phyloP scores from a whole-genome alignment of 2,113 vertebrate species.

The Trogon melanurus region DNA sequence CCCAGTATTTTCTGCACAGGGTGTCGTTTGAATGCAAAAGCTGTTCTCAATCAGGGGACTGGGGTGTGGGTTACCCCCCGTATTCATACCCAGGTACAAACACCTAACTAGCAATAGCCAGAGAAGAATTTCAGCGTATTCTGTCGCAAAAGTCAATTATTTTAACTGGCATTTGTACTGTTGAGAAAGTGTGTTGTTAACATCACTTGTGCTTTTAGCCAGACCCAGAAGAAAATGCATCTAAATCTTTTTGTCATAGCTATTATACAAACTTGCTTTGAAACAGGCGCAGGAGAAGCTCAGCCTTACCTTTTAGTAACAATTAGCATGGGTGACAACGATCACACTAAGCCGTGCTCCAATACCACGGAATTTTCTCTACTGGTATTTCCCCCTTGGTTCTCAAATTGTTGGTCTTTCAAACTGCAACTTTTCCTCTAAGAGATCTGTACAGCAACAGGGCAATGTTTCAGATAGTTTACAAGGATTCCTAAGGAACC shows the following conservation, averaged over 20 bases:
- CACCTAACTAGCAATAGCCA: not conserved
- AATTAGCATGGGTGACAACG: not conserved
- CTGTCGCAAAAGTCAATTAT: not conserved
- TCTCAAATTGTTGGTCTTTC: constrained; percentile 43
- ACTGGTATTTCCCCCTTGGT: not conserved
- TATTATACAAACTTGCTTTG: not conserved
- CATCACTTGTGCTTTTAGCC: not conserved
- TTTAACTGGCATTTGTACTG: not conserved
- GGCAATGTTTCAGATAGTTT: constrained; percentile 52
- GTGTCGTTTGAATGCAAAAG: not conserved
- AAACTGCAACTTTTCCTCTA: constrained; percentile 28
- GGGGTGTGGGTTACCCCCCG: accelerated
- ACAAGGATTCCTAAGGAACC: constrained; percentile 70
- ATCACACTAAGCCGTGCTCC: not conserved
- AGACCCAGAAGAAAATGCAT: not conserved
- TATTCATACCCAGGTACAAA: not conserved
- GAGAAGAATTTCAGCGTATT: not conserved
- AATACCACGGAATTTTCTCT: not conserved
- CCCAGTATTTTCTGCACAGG: not conserved
- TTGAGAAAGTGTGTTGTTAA: not conserved
- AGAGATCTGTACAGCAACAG: constrained; percentile 66
- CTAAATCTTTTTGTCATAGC: not conserved
- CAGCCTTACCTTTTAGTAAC: not conserved
- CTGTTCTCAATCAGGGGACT: not conserved
- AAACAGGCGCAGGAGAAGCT: not conserved